These are phyloP conservation scores for Geothlypis trichas DNA, from an alignment of 2,113 vertebrate genomes.

Conservation along the genomic window DNA sequence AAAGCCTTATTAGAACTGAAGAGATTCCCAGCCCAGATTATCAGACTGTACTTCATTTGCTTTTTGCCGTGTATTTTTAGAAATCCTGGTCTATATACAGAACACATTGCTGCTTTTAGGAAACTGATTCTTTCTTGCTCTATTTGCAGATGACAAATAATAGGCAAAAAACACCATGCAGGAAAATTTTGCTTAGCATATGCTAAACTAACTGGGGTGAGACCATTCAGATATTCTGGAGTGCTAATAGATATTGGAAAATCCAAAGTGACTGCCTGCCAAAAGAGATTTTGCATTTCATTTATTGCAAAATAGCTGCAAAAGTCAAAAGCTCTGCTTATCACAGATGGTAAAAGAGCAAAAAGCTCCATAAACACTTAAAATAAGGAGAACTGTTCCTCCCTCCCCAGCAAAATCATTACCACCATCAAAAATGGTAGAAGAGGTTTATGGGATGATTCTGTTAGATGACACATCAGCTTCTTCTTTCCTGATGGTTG, in stretches of 20 bases:
- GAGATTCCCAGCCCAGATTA: neutral
- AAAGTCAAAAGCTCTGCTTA: neutral
- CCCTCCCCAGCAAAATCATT: neutral
- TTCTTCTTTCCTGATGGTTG: neutral
- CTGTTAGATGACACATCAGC: neutral
- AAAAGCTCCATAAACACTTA: neutral
- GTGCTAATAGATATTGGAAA: neutral
- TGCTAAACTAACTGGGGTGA: neutral
- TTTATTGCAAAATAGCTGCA: neutral
- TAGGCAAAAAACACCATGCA: neutral
- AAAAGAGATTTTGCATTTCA: slow-evolving; percentile 16
- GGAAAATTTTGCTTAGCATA: neutral
- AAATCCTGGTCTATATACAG: neutral
- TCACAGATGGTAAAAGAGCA: neutral
- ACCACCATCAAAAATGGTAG: neutral
- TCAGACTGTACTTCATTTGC: neutral
- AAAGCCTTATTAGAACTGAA: neutral
- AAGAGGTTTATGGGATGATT: neutral
- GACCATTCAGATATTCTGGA: neutral
- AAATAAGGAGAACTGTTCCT: neutral
- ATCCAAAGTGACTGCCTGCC: neutral
- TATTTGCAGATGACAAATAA: neutral
- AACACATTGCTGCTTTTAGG: neutral
- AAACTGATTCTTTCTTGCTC: neutral
- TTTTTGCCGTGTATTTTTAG: neutral